Conservation (phyloP, 2,113 vertebrate genomes). For the Pelecanoides urinatrix region DNA sequence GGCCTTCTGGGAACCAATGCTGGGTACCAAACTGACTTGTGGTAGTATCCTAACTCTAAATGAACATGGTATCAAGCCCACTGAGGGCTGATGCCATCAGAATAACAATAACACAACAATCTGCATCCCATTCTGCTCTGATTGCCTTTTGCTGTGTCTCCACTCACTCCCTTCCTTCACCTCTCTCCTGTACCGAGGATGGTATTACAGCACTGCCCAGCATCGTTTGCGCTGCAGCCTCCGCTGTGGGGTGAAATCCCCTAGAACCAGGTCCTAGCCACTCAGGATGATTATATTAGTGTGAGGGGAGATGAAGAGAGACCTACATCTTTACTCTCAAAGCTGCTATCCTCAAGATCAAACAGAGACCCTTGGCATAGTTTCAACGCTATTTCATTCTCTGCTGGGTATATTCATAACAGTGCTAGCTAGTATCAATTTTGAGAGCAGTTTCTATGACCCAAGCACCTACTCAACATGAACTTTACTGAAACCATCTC, state of each 20-base stretch:
- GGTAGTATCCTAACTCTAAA: not conserved
- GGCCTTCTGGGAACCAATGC: not conserved
- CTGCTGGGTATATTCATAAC: not conserved
- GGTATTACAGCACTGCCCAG: not conserved
- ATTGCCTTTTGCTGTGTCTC: not conserved
- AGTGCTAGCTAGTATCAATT: not conserved
- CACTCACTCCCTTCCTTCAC: not conserved
- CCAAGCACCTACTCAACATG: not conserved
- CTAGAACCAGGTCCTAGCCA: not conserved
- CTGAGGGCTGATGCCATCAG: not conserved
- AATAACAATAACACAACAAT: not conserved
- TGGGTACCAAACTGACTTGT: not conserved
- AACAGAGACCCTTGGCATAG: not conserved
- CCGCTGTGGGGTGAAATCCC: not conserved
- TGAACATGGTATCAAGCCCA: not conserved
- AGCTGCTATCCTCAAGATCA: not conserved
- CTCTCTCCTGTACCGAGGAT: not conserved
- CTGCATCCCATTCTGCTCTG: not conserved
- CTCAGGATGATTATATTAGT: not conserved
- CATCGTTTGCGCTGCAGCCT: not conserved
- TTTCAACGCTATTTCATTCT: not conserved
- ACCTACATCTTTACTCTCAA: not conserved
- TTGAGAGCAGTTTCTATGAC: not conserved
- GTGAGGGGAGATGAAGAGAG: not conserved
- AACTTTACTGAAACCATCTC: not conserved